Percentiles rank a stretch among this genome's conserved stretches.
These are phyloP conservation scores for Pungitius pungitius DNA, from an alignment of 2,113 vertebrate genomes.

Conservation along the genomic window DNA sequence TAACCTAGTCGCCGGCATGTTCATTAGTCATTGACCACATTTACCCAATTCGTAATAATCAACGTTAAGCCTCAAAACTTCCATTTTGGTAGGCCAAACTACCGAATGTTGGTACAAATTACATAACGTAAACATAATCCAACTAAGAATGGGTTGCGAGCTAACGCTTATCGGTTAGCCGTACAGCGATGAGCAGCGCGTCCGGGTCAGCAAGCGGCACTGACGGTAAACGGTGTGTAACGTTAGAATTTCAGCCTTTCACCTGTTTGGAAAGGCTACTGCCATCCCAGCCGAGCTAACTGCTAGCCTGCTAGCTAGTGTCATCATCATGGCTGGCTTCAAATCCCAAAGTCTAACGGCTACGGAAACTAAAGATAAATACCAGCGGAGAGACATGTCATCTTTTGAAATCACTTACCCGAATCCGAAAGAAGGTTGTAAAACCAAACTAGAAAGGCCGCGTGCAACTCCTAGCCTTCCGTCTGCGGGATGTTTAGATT, in stretches of 20 bases:
- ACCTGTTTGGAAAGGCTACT: constrained; percentile 38
- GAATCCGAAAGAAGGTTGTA: constrained; percentile 8
- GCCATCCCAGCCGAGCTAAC: constrained; percentile 50
- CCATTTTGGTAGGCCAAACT: not conserved
- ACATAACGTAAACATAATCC: constrained; percentile 58
- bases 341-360: constrained; percentile 53
- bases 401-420: constrained; percentile 50
- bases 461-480: constrained; percentile 21
- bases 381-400: not conserved
- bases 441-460: not conserved
- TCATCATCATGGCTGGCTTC: constrained; percentile 63
- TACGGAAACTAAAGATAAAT: not conserved
- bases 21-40: not conserved
- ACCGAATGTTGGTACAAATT: constrained; percentile 25
- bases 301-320: constrained; percentile 61
- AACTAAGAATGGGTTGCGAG: constrained; percentile 19
- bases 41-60: not conserved
- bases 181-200: not conserved
- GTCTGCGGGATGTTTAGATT: constrained; percentile 50
- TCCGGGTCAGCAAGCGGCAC: not conserved
- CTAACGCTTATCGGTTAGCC: constrained; percentile 51
- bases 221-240: not conserved
- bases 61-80: not conserved
- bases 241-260: constrained; percentile 46
- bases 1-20: too few species aligned